Base-by-base conservation (phyloP, 2,797 vertebrate species). In the Ptychadena robeensis region DNA sequence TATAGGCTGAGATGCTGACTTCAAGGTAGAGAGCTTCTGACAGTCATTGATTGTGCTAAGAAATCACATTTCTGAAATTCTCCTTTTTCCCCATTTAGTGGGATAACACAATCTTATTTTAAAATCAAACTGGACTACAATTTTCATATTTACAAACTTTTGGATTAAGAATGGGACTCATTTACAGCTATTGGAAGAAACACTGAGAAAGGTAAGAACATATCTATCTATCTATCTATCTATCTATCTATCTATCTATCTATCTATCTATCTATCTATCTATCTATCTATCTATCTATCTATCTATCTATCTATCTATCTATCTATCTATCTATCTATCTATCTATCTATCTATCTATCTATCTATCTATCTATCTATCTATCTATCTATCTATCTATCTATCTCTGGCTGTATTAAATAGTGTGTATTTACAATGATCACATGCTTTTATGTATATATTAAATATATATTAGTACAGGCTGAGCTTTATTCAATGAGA, bases 1-100 rank as follows among this genome's bases (percentile, higher is more conserved):
- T n/a, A 73, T 79, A 85, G 63, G 86, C 25, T 87, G 92, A 88
- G 93, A 94, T 94, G 93, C 93, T 92, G 74, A 76, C 57, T 81
- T 35, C 64, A 74, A 64, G 73, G 79, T 81, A 86, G 38, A 69
- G 81, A 67, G 71, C 78, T 66, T 57, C 25, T 69, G 81, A 59
- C 83, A 76, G 74, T 77, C 74, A 86, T 82, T 82, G 81, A 10
- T 63, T 0, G 81, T 85, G 85, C 86, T 14, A 85, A 79, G 87
- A 57, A 64, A 31, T 25, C 14, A 44, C 28, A 75, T 75, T 69
- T 32, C 35, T 75, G 38, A 82, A 32, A 40, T 68, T 9, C 7
- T 67, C 18, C 27, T 53, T 72, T 66, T 28, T 66, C 25, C 59
- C 68, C 35, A 37, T 15, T 48, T 57, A 68, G 38, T 75, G 70